phyloP scores from a whole-genome alignment of 2,888 invertebrate species.

The Masnerella sp. region DNA sequence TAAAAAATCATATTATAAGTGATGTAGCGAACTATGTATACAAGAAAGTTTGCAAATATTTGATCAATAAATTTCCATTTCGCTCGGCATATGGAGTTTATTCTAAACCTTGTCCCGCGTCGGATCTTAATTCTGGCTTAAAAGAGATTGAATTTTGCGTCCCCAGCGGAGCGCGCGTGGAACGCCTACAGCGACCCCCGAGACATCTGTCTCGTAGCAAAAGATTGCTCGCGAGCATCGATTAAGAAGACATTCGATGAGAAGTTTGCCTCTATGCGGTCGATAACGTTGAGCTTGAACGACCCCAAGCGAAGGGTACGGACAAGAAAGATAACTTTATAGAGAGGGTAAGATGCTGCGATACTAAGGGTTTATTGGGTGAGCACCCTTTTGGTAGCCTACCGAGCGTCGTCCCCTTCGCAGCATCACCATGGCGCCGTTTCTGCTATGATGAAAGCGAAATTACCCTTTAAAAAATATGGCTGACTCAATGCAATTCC shows the following conservation, averaged over 20 bases:
- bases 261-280: slow-evolving; percentile 57
- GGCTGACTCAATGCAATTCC: slow-evolving; percentile 72
- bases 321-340: slow-evolving; percentile 77
- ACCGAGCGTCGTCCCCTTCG: slow-evolving; percentile 65
- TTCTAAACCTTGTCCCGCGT: too few species aligned
- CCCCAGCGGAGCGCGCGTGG: too few species aligned
- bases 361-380: slow-evolving; percentile 76
- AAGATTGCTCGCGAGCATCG: slow-evolving; percentile 58
- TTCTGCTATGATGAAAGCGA: slow-evolving; percentile 71
- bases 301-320: slow-evolving; percentile 66
- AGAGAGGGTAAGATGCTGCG: slow-evolving; percentile 76
- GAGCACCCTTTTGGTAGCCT: slow-evolving; percentile 68
- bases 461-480: slow-evolving; percentile 74
- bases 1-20: too few species aligned
- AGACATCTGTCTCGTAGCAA: slow-evolving; percentile 32
- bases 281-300: slow-evolving; percentile 66
- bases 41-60: too few species aligned
- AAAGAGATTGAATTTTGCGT: too few species aligned
- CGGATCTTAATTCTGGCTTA: too few species aligned
- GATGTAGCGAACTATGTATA: too few species aligned
- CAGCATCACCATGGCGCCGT: slow-evolving; percentile 63
- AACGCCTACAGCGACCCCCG: too few species aligned
- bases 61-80: too few species aligned
- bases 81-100: too few species aligned
- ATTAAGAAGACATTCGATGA: slow-evolving; percentile 58